A percentile compares a stretch with the other conserved stretches of the same genome.
phyloP scores from a whole-genome alignment of 1,140 invertebrate species.

The Fragariocoptes setiger region DNA sequence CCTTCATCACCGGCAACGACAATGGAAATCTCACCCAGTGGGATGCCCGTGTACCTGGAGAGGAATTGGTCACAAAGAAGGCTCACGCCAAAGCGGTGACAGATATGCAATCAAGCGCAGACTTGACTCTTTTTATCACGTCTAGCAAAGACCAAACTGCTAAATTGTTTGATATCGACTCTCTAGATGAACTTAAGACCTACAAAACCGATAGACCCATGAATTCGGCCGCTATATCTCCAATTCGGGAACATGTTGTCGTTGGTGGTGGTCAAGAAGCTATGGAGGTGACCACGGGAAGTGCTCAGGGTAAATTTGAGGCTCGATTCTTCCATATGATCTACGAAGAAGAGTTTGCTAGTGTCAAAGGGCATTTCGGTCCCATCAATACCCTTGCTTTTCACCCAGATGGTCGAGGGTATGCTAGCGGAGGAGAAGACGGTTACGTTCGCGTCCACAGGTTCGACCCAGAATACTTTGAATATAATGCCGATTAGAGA shows the following conservation, averaged over 20 bases:
- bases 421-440: conserved; percentile 88
- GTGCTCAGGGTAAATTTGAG: conserved; percentile 84
- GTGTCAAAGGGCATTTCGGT: conserved; percentile 95
- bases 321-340: conserved; percentile 88
- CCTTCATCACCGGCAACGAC: conserved; percentile 70
- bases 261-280: conserved; percentile 91
- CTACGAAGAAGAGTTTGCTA: conserved; percentile 96
- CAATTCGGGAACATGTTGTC: conserved; percentile 65
- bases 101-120: conserved; percentile 61
- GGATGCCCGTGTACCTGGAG: conserved; percentile 36
- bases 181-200: conserved; percentile 51
- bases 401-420: conserved; percentile 88
- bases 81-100: conserved; percentile 63
- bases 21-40: conserved; percentile 62
- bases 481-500: conserved; percentile 74
- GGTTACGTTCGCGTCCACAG: conserved; percentile 83
- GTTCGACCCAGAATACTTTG: conserved; percentile 84
- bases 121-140: conserved; percentile 80
- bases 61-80: conserved; percentile 18
- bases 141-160: conserved; percentile 76
- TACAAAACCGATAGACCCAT: conserved; percentile 87
- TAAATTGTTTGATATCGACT: conserved; percentile 62
- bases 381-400: conserved; percentile 95
- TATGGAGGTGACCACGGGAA: conserved; percentile 89
- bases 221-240: conserved; percentile 80